A percentile compares a stretch with the other conserved stretches of the same genome.
phyloP scores from a whole-genome alignment of 2,797 vertebrate species.

The Avahi laniger region DNA sequence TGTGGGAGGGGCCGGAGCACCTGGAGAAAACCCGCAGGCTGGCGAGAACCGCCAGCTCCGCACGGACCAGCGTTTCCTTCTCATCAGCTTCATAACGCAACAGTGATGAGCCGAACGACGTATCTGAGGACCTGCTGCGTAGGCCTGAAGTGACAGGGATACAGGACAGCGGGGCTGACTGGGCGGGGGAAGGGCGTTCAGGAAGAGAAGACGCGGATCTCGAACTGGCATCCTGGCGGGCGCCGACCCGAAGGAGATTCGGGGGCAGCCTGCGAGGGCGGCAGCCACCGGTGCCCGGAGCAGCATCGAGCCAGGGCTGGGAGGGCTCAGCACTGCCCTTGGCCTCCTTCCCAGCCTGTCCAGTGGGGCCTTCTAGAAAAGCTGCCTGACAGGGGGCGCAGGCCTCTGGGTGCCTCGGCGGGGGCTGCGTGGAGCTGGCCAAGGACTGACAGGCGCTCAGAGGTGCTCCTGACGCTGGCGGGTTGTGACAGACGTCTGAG shows the following conservation, averaged over 20 bases:
- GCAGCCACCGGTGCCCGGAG: neutral
- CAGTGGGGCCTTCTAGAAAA: neutral
- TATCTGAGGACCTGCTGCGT: neutral
- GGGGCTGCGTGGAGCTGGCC: accelerated
- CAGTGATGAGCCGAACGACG: neutral
- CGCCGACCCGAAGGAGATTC: too few relatives aligned
- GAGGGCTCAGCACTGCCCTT: neutral
- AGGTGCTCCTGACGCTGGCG: neutral
- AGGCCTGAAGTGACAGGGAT: neutral
- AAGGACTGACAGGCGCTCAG: constrained; percentile 33
- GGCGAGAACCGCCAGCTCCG: accelerated
- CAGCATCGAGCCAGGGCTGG: neutral
- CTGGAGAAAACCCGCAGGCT: neutral
- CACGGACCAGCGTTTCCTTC: neutral
- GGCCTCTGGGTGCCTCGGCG: neutral
- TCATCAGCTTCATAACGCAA: neutral
- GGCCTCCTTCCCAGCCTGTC: neutral
- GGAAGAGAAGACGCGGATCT: neutral
- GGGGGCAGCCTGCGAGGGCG: neutral
- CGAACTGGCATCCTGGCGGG: neutral
- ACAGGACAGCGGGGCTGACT: neutral
- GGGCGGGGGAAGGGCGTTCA: neutral
- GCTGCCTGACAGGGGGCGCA: neutral
- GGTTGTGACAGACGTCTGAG: constrained; percentile 51
- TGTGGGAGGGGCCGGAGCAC: neutral